Evolutionary conservation across 2,888 invertebrate species (phyloP), one percentile per base, ranked within the genome.

Genomic region (Helicoverpa assulta): DNA sequence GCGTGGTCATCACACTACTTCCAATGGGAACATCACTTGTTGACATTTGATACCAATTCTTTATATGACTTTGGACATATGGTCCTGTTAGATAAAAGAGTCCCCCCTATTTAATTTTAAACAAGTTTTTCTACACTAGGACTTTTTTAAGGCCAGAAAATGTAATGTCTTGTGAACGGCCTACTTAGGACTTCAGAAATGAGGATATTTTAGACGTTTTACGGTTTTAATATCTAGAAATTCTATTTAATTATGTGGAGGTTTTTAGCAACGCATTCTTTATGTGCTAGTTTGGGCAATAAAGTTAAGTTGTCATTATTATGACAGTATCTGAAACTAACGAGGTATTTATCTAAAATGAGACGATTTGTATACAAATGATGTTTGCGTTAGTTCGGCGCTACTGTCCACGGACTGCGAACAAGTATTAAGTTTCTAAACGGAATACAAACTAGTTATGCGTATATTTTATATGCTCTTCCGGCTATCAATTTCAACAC

Each of bases 1-100:
- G 95, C 94, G 95, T 93, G 94, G 93, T 89, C 85, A 86, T 87
- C 89, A 87, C 88, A 91, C 91, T 84, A 86, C 90, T 91, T 88
- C 91, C 91, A 93, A 93, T 92, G 89, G 87, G 90, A 92, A 84
- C 82, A 84, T 86, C 88, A 86, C 85, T 86, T 80, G 76, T 73
- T 80, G 90, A 91, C 88, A 93, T 89, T 83, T 85, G 88, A 94
- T 87, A 90, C 88, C 79, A 68, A 68, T 37, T 68, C 78, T 82
- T 82, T 89, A 86, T 88, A 88, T 88, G 85, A 59, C 26, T 74
- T 67, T n/a, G 53, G 62, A 43, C 40, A 63, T 63, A 33, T 74
- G 58, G 12, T 55, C n/a, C 21, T 10, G 53, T 5, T 8, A 33
- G 16, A 60, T 63, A 66, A 29, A 66, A 67, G 26, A 14, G 33